These are phyloP conservation scores for Xiphophorus hellerii DNA, from an alignment of 2,113 vertebrate genomes.

Conservation along the genomic window DNA sequence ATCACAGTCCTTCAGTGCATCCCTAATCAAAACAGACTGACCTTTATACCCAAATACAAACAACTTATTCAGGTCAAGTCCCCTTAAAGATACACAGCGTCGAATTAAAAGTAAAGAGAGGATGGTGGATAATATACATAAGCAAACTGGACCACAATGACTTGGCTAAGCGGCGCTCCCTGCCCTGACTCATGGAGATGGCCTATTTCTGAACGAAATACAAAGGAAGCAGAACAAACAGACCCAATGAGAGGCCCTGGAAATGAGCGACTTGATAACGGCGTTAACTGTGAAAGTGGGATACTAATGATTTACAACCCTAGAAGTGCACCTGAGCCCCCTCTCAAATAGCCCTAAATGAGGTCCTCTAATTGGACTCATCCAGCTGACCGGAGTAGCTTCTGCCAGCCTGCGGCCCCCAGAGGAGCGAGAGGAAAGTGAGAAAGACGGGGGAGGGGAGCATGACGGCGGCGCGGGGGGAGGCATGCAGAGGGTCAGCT, in stretches of 20 bases:
- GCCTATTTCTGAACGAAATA: slow-evolving; percentile 44
- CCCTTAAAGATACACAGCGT: slow-evolving; percentile 42
- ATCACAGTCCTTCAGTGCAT: slow-evolving; percentile 43
- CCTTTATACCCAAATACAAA: slow-evolving; percentile 67
- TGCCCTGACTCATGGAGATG: slow-evolving; percentile 12
- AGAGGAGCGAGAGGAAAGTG: slow-evolving; percentile 32
- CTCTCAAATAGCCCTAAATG: slow-evolving; percentile 35
- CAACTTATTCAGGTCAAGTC: slow-evolving; percentile 67
- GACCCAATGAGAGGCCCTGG: slow-evolving; percentile 21
- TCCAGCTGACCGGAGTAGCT: slow-evolving; percentile 59
- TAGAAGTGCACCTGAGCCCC: slow-evolving; percentile 43
- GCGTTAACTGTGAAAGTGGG: slow-evolving; percentile 7
- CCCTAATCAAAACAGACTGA: slow-evolving; percentile 52
- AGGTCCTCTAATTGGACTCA: slow-evolving; percentile 65
- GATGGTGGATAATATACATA: slow-evolving; percentile 69
- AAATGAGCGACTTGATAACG: slow-evolving; percentile 38
- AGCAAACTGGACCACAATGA: slow-evolving; percentile 25
- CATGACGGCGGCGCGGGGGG: neutral
- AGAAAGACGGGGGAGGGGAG: neutral
- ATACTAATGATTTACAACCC: slow-evolving; percentile 53
- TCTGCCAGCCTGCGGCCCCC: slow-evolving; percentile 29
- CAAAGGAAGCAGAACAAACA: neutral
- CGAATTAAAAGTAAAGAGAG: slow-evolving; percentile 66
- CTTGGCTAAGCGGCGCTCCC: slow-evolving; percentile 29
- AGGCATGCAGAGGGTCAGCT: neutral